These are phyloP conservation scores for Phylloscopus trochilus DNA, from an alignment of 2,113 vertebrate genomes.

Conservation along the genomic window DNA sequence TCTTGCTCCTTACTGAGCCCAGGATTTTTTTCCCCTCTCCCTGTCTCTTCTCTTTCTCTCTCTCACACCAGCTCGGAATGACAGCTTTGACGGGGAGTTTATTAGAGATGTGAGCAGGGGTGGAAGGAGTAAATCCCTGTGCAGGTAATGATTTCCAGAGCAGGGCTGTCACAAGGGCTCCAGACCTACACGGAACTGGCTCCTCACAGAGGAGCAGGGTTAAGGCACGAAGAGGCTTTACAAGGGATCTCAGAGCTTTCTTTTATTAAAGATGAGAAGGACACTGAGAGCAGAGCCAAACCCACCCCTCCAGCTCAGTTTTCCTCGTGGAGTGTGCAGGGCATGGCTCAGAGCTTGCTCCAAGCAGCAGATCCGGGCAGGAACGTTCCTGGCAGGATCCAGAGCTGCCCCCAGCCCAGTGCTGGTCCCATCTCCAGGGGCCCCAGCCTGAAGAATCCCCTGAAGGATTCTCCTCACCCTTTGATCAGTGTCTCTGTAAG, in stretches of 20 bases:
- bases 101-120: rapidly evolving
- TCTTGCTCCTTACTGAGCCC: neutral
- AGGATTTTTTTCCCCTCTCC: neutral
- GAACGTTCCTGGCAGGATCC: neutral
- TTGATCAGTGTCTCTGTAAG: rapidly evolving
- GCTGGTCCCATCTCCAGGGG: neutral
- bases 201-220: neutral
- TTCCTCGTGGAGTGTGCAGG: rapidly evolving
- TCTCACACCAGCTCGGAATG: neutral
- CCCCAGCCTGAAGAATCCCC: neutral
- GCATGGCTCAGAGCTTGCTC: rapidly evolving
- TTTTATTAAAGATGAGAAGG: neutral
- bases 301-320: rapidly evolving
- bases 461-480: neutral
- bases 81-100: neutral
- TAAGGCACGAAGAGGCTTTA: neutral
- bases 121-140: neutral
- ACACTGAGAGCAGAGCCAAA: rapidly evolving
- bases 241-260: neutral
- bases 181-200: rapidly evolving
- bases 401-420: neutral
- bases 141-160: neutral
- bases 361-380: neutral
- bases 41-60: neutral
- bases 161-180: neutral